A percentile compares a stretch with the other conserved stretches of the same genome.
phyloP scores from a whole-genome alignment of 37 sponge, comb jelly and placozoan species.

The Corticium candelabrum region DNA sequence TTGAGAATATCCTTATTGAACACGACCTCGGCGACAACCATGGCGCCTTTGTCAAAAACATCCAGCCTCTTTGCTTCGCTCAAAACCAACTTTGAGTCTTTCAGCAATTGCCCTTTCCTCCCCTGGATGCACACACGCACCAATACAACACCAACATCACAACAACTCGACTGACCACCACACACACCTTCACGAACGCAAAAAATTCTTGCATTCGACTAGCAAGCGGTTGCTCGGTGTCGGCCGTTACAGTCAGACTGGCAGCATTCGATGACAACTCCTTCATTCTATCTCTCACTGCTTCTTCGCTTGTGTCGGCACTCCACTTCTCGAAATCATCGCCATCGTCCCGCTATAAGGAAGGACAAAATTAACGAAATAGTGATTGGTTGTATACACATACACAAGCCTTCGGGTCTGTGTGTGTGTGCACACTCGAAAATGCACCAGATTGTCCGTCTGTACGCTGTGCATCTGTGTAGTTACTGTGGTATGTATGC shows the following conservation, averaged over 20 bases:
- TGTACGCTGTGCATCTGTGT: too few relatives aligned
- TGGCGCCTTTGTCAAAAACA: constrained; percentile 83
- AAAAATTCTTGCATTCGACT: too few relatives aligned
- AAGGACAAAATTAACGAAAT: not conserved
- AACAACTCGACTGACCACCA: too few relatives aligned
- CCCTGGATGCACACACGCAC: too few relatives aligned
- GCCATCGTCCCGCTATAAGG: constrained; percentile 6
- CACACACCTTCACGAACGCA: too few relatives aligned
- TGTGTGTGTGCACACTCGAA: too few relatives aligned
- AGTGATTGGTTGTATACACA: not conserved
- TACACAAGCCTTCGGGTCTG: too few relatives aligned
- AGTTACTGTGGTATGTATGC: too few relatives aligned
- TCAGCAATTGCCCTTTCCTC: not conserved
- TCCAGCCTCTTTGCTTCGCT: constrained; percentile 88
- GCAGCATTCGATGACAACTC: constrained; percentile 39
- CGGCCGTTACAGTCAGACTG: too few relatives aligned
- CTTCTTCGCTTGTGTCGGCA: constrained; percentile 70
- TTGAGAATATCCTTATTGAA: constrained; percentile 59
- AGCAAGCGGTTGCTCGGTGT: too few relatives aligned
- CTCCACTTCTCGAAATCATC: constrained; percentile 66
- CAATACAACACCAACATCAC: too few relatives aligned
- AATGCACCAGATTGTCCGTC: too few relatives aligned
- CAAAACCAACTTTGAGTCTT: not conserved
- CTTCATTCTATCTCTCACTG: constrained; percentile 62
- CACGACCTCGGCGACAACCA: constrained; percentile 85